Conservation (phyloP, 2,113 vertebrate species). For the Tautogolabrus adspersus region DNA sequence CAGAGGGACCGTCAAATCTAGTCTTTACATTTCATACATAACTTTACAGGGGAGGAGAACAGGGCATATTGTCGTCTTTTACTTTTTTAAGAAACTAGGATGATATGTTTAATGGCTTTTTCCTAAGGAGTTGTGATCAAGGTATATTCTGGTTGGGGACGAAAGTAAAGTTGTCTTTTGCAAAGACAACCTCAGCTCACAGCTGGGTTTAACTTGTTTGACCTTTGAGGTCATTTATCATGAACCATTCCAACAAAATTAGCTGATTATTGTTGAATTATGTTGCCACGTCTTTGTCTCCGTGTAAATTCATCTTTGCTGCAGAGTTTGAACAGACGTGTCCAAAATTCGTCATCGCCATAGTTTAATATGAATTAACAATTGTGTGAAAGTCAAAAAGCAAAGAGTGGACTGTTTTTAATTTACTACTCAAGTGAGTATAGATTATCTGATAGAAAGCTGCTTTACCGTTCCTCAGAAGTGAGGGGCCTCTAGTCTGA, state of each 20-base stretch:
- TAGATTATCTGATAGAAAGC: slow-evolving; percentile 9
- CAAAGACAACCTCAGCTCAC: slow-evolving; percentile 37
- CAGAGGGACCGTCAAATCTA: slow-evolving; percentile 13
- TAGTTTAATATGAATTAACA: slow-evolving; percentile 1
- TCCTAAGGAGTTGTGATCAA: slow-evolving; percentile 26
- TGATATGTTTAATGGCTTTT: slow-evolving; percentile 27
- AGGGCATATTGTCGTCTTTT: slow-evolving; percentile 22
- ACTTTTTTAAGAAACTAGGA: slow-evolving; percentile 1
- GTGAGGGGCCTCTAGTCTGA: slow-evolving; percentile 43
- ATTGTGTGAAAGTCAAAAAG: neutral
- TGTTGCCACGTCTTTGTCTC: slow-evolving; percentile 44
- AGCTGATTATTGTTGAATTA: slow-evolving; percentile 50
- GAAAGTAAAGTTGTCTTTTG: slow-evolving; percentile 42
- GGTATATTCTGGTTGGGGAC: slow-evolving; percentile 15
- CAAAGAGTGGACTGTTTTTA: slow-evolving; percentile 17
- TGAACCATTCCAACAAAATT: slow-evolving; percentile 70
- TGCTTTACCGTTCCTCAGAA: slow-evolving; percentile 50
- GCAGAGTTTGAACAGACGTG: slow-evolving; percentile 38
- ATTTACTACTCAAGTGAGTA: slow-evolving; percentile 16
- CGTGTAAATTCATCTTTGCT: slow-evolving; percentile 43
- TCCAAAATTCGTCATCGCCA: slow-evolving; percentile 28
- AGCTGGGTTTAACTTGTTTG: slow-evolving; percentile 30
- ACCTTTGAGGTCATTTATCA: slow-evolving; percentile 44
- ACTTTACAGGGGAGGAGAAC: slow-evolving; percentile 34
- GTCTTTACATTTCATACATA: slow-evolving; percentile 46